Evolutionary conservation across 2,113 vertebrate species (phyloP).

Genomic region (Ascaphus truei): DNA sequence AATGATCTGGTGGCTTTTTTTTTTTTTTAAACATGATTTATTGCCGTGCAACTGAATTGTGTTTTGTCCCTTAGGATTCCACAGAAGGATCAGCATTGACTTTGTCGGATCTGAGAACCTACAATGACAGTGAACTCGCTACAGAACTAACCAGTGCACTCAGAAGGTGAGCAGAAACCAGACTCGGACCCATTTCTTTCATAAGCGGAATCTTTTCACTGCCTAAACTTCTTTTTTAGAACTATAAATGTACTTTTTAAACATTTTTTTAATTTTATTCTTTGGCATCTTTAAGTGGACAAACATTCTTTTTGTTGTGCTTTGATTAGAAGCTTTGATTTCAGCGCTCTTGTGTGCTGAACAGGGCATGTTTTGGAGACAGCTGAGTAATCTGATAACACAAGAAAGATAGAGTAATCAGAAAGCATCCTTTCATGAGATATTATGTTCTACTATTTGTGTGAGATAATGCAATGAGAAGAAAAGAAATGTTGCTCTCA

Average conservation of each 20-base stretch:
- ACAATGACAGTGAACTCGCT: conserved; percentile 68
- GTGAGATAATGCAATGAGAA: not conserved
- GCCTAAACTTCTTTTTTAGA: too few species aligned
- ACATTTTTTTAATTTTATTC: too few species aligned
- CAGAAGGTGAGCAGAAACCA: conserved; percentile 60
- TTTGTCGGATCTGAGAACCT: conserved; percentile 63
- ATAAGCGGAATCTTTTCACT: rapidly evolving
- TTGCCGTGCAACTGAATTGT: not conserved
- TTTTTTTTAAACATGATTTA: not conserved
- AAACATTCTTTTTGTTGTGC: too few species aligned
- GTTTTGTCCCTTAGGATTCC: conserved; percentile 61
- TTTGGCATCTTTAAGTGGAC: too few species aligned
- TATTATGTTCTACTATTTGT: not conserved
- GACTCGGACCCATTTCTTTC: rapidly evolving
- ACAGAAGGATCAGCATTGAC: conserved; percentile 57
- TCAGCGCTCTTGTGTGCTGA: not conserved
- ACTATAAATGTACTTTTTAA: not conserved
- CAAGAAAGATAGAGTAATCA: not conserved
- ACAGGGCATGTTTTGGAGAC: not conserved
- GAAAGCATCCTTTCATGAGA: not conserved
- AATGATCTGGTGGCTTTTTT: too few species aligned
- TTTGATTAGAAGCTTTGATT: not conserved
- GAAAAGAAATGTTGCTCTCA: not conserved
- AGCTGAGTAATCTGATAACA: conserved; percentile 1
- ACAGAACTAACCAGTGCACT: conserved; percentile 71